Evolutionary conservation across 2,797 vertebrate species (phyloP), one percentile per base, ranked within the genome.

Genomic region (Chelon auratus): DNA sequence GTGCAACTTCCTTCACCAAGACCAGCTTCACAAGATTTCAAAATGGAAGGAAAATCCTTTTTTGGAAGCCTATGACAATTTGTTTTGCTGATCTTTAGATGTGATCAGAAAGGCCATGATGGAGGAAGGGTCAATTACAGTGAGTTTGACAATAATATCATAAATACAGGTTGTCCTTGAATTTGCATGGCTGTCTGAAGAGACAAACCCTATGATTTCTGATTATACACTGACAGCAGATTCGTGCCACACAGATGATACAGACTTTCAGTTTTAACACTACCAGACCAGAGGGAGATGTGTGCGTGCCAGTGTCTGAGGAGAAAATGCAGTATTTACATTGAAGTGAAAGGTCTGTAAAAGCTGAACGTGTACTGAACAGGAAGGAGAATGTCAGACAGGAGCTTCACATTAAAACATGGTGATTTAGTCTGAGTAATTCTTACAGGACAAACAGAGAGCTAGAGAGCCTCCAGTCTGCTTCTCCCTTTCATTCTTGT

Each of bases 321-420:
- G 60, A 61, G 56, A 60, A 72, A 17, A 51, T 42, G 57, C 52
- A 61, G 55, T 89, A 84, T 87, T 83, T 87, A 85, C 83, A 89
- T 68, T 82, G 72, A 62, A 50, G 42, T 42, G 54, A 69, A 63
- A 5, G 37, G 57, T 24, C 59, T 77, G 75, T 85, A 78, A 58
- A 75, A 56, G 51, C 62, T 45, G 54, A 58, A 39, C 2, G 8
- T 2, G 22, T 17, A 18, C 17, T 9, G 17, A n/a, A 18, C 17
- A 33, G 22, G 51, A 24, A 30, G 24, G 24, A 30, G 30, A 26
- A 7, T 8, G 13, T 52, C 13, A 20, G 68, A 74, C 58, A 57
- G 37, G 26, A 50, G 70, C 48, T 72, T 83, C 80, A 84, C 69
- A 70, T 74, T 54, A 50, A 77, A 84, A 80, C 60, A 67, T 5